Evolutionary conservation across 2,888 invertebrate genomes (phyloP), one percentile per base, ranked within the genome.

Genomic region (Sphinx pinastri): DNA sequence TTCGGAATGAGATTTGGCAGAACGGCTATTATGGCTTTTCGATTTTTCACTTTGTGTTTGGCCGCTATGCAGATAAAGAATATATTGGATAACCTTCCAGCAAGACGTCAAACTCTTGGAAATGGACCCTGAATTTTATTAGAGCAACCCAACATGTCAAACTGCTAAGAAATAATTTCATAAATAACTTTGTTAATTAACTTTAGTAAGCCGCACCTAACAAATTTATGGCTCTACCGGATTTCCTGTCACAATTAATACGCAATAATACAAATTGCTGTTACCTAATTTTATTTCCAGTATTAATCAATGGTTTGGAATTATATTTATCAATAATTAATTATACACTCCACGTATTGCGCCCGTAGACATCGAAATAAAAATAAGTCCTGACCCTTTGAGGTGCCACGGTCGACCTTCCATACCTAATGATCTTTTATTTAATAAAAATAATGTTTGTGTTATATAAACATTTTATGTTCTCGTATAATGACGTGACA

Each of bases 371-470:
- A 16, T 12, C 10, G 11, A 49, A 16, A 38, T 68, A 68, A 68
- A 68, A 54, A 68, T 54, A 55, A 67, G 54, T 52, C n/a, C 54
- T 67, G 71, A 74, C 73, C 68, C 51, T 14, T 68, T 73, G 77
- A 80, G 78, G 74, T 80, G 80, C 72, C 78, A 75, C 71, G 59
- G 70, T 69, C 73, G 76, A 79, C 81, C 77, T 80, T 55, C 49
- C 63, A 49, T 63, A 63, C 13, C 63, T 49, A 63, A 63, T 63
- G 49, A 63, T 49, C 13, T 49, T 63, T 63, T 58, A 58, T 58
- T 58, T 63, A 52, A 67, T 67, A 14, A 47, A 52, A 59, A 47
- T 54, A 52, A 54, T 54, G 38, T 54, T 54, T 67, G 52, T 52
- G n/a, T 54, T 67, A 67, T 52, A 54, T 51, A 67, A 67, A 67